Evolutionary conservation across 2,888 invertebrate species (phyloP).

Genomic region (Phyto melanocephala): DNA sequence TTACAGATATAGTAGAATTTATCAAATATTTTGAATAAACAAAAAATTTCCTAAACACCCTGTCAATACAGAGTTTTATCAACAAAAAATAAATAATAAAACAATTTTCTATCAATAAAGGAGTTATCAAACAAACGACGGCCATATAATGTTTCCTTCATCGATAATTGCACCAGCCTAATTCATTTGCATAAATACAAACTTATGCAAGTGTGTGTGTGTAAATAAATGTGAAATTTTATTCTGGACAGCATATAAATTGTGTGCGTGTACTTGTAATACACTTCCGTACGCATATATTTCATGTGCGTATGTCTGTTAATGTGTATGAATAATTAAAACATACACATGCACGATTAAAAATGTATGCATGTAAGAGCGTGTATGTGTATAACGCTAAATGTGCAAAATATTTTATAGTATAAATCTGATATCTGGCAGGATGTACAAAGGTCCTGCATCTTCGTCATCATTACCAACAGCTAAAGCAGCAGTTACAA

Average conservation of each 20-base stretch:
- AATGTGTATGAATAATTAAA: slow-evolving; percentile 14
- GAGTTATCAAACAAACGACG: no score
- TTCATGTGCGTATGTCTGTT: slow-evolving; percentile 58
- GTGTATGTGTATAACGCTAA: slow-evolving; percentile 13
- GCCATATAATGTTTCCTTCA: no score
- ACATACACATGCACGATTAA: not conserved
- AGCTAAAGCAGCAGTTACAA: slow-evolving; percentile 20
- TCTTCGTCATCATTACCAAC: slow-evolving; percentile 48
- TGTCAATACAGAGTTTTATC: no score
- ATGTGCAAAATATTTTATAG: slow-evolving; percentile 39
- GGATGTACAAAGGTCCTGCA: slow-evolving; percentile 61
- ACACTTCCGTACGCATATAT: slow-evolving; percentile 63
- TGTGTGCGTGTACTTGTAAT: slow-evolving; percentile 37
- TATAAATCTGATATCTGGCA: slow-evolving; percentile 63
- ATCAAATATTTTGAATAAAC: no score
- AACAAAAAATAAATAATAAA: no score
- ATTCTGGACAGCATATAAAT: slow-evolving; percentile 62
- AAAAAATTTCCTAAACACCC: no score
- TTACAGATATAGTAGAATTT: no score
- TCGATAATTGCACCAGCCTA: not conserved
- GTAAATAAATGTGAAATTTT: slow-evolving; percentile 24
- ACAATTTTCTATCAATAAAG: no score
- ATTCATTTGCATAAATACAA: no score
- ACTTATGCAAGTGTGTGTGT: slow-evolving; percentile 2
- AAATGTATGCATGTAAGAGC: not conserved